Evolutionary conservation across 2,797 vertebrate species (phyloP), one percentile per base, ranked within the genome.

Genomic region (Arctocebus calabarensis): DNA sequence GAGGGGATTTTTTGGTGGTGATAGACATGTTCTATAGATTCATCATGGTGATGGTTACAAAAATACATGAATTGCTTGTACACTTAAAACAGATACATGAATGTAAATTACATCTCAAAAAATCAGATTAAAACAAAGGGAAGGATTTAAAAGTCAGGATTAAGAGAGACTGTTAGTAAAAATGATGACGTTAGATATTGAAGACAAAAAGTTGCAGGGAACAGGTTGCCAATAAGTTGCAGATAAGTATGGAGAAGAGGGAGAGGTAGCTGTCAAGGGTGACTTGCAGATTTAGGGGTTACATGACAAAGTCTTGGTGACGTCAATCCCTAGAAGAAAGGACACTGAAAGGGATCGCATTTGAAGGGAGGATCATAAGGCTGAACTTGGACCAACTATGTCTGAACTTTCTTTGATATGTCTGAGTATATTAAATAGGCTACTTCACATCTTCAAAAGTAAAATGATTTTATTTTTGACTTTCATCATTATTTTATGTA

Each of bases 381-480:
- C 40, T 82, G 27, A 61, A 79, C 48, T 89, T 70, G 29, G 34
- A 29, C 1, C 34, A 32, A 64, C 10, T 19, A 45, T 71, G 16
- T 62, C 10, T 68, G 14, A 73, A 66, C 78, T 92, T 89, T 40
- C 16, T 90, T 78, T 70, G 70, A 87, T 52, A 32, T 0, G 5
- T 55, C 23, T 19, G 74, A 40, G n/a, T 2, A 62, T 27, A 59
- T 23, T 68, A n/a, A 52, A 40, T 55, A 64, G 52, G 10, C 62
- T 79, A 6, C 13, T 37, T 6, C 77, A 45, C 1, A 8, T 70
- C 13, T 71, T 88, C 23, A 70, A 81, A 79, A 55, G 43, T 57
- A 40, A 84, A 84, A 70, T 20, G 5, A 86, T 29, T 82, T 91
- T 84, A 19, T 74, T 77, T 89, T 94, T 94, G 23, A 59, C 17